Conservation (phyloP, 2,797 vertebrate genomes). For the Coccyzus lansbergi region DNA sequence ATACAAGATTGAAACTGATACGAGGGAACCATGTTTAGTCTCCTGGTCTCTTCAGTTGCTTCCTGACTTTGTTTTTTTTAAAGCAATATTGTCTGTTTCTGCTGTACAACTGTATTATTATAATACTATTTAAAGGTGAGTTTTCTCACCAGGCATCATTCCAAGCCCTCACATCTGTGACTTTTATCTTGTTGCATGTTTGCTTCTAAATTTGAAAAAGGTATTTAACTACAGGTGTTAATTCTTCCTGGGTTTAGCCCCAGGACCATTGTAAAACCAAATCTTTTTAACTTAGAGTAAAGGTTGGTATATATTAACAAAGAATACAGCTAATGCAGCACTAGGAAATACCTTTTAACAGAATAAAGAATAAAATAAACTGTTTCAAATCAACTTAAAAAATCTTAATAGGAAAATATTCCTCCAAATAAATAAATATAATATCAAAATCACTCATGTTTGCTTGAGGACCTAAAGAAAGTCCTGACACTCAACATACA, state of each 20-base stretch:
- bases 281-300: constrained; percentile 64
- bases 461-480: background rate
- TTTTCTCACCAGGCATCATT: constrained; percentile 62
- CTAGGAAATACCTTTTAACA: constrained; percentile 23
- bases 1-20: background rate
- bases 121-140: background rate
- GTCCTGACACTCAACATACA: background rate
- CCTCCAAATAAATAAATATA: background rate
- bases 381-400: background rate
- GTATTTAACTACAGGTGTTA: constrained; percentile 73
- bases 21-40: background rate
- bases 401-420: background rate
- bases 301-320: constrained; percentile 31
- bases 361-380: background rate
- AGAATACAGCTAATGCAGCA: constrained; percentile 21
- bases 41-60: constrained; percentile 10
- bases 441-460: background rate
- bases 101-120: constrained; percentile 13
- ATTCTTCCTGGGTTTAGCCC: constrained; percentile 54
- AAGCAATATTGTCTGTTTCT: background rate
- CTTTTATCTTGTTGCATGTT: constrained; percentile 68
- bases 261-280: constrained; percentile 59
- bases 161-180: constrained; percentile 66
- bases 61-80: background rate
- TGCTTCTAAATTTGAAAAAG: constrained; percentile 65